Percentiles rank a stretch among this genome's conserved stretches.
Evolutionary conservation across 2,888 invertebrate species (phyloP).

Genomic region (Lepidonotus clava): DNA sequence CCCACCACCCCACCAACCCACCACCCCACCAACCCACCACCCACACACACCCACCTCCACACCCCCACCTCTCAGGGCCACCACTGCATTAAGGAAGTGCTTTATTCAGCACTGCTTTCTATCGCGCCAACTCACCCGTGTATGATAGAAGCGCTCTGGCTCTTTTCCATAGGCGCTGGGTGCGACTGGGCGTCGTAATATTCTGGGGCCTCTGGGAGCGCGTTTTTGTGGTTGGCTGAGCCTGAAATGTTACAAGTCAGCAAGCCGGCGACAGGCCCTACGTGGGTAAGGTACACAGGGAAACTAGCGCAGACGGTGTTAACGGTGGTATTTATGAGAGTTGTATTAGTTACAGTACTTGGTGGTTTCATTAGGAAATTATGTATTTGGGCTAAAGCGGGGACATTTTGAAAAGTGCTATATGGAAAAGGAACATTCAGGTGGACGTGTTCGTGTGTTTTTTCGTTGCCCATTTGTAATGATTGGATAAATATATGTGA

Average conservation of each 20-base stretch:
- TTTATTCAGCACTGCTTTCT: constrained; percentile 22
- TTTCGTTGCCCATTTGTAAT: too few species aligned
- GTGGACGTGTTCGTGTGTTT: too few species aligned
- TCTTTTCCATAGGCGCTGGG: not conserved
- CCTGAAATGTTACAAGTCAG: not conserved
- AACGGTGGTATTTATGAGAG: too few species aligned
- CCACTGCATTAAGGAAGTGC: constrained; percentile 15
- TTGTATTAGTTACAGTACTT: too few species aligned
- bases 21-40: not conserved
- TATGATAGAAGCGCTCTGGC: not conserved
- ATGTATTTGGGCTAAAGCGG: too few species aligned
- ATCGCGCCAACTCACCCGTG: not conserved
- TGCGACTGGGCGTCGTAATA: not conserved
- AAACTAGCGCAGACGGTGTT: too few species aligned
- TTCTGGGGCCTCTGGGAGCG: not conserved
- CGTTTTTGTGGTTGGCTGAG: not conserved
- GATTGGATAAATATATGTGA: too few species aligned
- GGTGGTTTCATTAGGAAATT: too few species aligned
- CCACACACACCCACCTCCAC: not conserved
- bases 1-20: not conserved
- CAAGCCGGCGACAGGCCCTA: not conserved
- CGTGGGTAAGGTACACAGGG: too few species aligned
- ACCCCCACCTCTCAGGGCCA: too few species aligned
- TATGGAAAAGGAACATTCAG: too few species aligned
- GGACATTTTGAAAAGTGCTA: too few species aligned